A percentile compares a stretch with the other conserved stretches of the same genome.
phyloP scores from a whole-genome alignment of 2,888 invertebrate species.

The Cryptocephalus moraei region DNA sequence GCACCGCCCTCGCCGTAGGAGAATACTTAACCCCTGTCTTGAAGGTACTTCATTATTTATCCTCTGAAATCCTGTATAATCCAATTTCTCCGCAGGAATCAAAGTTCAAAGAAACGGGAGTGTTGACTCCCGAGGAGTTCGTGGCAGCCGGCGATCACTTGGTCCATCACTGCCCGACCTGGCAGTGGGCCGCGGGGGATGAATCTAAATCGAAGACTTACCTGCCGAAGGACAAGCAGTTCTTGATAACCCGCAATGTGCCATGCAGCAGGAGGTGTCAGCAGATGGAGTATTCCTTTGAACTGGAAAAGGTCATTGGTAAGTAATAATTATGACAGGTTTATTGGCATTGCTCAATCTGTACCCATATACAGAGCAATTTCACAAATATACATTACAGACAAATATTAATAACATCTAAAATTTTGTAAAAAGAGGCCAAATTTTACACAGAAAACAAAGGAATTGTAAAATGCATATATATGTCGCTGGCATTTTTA shows the following conservation, averaged over 20 bases:
- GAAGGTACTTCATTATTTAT: slow-evolving; percentile 52
- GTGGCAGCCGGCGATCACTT: slow-evolving; percentile 97
- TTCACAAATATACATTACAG: too few relatives aligned
- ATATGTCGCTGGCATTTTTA: too few relatives aligned
- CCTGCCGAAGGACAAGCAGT: slow-evolving; percentile 92
- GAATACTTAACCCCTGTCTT: slow-evolving; percentile 93
- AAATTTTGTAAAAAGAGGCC: too few relatives aligned
- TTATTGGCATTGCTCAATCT: too few relatives aligned
- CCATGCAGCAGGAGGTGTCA: slow-evolving; percentile 94
- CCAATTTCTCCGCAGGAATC: slow-evolving; percentile 60
- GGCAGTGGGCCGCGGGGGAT: slow-evolving; percentile 96
- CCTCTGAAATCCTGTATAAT: not conserved
- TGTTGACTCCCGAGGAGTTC: slow-evolving; percentile 98
- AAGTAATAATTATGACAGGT: too few relatives aligned
- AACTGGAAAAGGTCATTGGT: slow-evolving; percentile 77
- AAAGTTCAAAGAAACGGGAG: slow-evolving; percentile 94
- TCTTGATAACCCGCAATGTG: slow-evolving; percentile 92
- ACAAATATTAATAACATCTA: too few relatives aligned
- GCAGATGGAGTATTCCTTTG: slow-evolving; percentile 87
- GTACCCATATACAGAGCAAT: too few relatives aligned
- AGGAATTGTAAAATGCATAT: too few relatives aligned
- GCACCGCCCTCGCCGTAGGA: slow-evolving; percentile 89
- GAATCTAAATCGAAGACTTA: slow-evolving; percentile 80
- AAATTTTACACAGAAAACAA: too few relatives aligned
- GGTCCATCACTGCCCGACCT: slow-evolving; percentile 98